Conservation (phyloP, 1,140 invertebrate species). For the Laupala kohalensis region DNA sequence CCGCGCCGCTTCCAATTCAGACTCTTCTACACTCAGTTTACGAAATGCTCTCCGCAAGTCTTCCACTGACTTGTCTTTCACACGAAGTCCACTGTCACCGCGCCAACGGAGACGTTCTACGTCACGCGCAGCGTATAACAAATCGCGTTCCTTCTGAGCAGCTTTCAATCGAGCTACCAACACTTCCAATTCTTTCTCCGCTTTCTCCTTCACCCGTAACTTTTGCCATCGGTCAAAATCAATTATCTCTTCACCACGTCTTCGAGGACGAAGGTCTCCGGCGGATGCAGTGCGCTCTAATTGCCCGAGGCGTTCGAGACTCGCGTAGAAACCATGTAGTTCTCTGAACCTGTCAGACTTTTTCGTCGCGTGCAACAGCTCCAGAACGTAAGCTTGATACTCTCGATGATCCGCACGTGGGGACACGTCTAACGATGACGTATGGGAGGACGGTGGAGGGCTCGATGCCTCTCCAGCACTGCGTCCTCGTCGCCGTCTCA, state of each 20-base stretch:
- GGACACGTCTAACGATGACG: conserved; percentile 27
- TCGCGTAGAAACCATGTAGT: conserved; percentile 72
- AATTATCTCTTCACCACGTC: conserved; percentile 61
- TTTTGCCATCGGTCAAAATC: conserved; percentile 79
- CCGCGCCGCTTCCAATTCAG: conserved; percentile 28
- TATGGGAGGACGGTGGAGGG: background rate
- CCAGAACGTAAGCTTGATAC: conserved; percentile 55
- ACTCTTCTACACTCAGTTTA: conserved; percentile 35
- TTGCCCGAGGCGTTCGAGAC: conserved; percentile 69
- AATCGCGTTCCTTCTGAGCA: conserved; percentile 69
- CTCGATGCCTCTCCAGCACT: too few relatives aligned
- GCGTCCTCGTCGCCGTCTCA: conserved; percentile 21
- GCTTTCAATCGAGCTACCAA: conserved; percentile 64
- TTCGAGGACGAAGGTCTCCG: conserved; percentile 50
- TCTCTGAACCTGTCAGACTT: conserved; percentile 73
- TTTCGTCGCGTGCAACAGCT: conserved; percentile 53
- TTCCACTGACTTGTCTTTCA: conserved; percentile 75
- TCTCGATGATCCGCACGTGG: conserved; percentile 35
- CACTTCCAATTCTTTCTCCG: conserved; percentile 64
- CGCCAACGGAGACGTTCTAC: conserved; percentile 45
- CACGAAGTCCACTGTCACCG: conserved; percentile 59
- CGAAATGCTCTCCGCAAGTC: conserved; percentile 63
- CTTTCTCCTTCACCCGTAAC: conserved; percentile 60
- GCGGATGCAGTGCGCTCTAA: conserved; percentile 62
- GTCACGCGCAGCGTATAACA: conserved; percentile 63